Conservation (phyloP, 2,888 invertebrate species). For the Nomada fabriciana region DNA sequence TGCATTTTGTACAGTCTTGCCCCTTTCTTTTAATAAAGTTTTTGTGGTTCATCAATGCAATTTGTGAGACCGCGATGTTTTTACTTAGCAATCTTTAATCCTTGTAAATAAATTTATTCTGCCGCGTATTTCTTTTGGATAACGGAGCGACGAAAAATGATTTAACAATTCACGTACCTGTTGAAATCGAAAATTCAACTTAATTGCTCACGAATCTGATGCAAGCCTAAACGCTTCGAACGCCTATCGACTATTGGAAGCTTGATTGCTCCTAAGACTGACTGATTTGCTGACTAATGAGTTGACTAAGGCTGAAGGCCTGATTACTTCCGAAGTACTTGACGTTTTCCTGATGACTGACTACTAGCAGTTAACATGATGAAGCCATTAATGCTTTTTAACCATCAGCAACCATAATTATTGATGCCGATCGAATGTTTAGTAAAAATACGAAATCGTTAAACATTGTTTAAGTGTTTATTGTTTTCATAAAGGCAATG, state of each 20-base stretch:
- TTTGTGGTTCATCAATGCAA: too few species aligned
- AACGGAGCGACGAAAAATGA: neutral
- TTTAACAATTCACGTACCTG: neutral
- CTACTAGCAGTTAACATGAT: neutral
- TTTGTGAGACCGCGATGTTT: too few species aligned
- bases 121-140: too few species aligned
- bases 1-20: too few species aligned
- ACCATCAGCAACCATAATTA: neutral
- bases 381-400: conserved; percentile 18
- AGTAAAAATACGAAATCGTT: too few species aligned
- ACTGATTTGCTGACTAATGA: conserved; percentile 47
- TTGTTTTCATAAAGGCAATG: too few species aligned
- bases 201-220: conserved; percentile 20
- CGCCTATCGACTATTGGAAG: conserved; percentile 19
- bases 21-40: too few species aligned
- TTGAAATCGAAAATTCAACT: neutral
- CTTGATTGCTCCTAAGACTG: conserved; percentile 38
- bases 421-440: too few species aligned
- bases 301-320: conserved; percentile 31
- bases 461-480: too few species aligned
- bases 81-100: neutral
- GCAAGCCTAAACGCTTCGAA: conserved; percentile 4
- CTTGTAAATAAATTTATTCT: neutral
- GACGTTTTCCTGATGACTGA: conserved; percentile 22
- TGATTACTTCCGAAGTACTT: conserved; percentile 36